Base-by-base conservation (phyloP, 30 jellyfish, hydroid and myxozoan genomes). In the Hydra vulgaris region DNA sequence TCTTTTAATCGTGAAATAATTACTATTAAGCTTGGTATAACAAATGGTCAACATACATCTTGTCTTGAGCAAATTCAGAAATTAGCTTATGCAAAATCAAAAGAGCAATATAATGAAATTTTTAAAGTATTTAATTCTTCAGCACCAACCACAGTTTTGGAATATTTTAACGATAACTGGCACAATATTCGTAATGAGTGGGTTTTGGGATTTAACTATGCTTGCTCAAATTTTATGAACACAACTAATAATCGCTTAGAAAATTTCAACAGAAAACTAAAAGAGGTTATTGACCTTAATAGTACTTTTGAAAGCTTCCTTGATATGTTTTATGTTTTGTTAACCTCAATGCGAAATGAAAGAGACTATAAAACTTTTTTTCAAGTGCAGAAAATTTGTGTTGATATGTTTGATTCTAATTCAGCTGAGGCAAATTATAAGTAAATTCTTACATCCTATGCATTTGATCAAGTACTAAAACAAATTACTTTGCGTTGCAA, bases 231-330 rank as follows among this genome's bases (percentile, higher is more conserved):
- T 74, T 74, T 70, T 82, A 21, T 72, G 81, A 73, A 82, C 40
- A 21, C 77, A 7, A 84, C 89, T 19, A 79, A 78, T 79, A 84
- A 84, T 53, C 85, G 90, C 7, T 66, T 84, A 55, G 94, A 84
- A 55, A 78, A 83, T 71, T 54, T 79, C 0, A 85, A 85, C 66
- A 72, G 66, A 27, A 85, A 85, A 27, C 40, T 85, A 26, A 85
- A 85, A 73, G 84, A 56, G 27, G 92, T 83, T 20, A 40, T 74
- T 16, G 19, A 21, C 25, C 18, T 70, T 20, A 67, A 83, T 74
- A 24, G 82, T 0, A 54, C 81, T 21, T 23, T 83, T 4, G 76
- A 78, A 23, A 20, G 22, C 24, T 74, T 83, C 24, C 53, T 76
- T 76, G 84, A 61, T 25, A n/a, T 18, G 23, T 83, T 83, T 19